These are phyloP conservation scores for Aproaerema taeniolella DNA, from an alignment of 2,888 invertebrate species.

Conservation along the genomic window DNA sequence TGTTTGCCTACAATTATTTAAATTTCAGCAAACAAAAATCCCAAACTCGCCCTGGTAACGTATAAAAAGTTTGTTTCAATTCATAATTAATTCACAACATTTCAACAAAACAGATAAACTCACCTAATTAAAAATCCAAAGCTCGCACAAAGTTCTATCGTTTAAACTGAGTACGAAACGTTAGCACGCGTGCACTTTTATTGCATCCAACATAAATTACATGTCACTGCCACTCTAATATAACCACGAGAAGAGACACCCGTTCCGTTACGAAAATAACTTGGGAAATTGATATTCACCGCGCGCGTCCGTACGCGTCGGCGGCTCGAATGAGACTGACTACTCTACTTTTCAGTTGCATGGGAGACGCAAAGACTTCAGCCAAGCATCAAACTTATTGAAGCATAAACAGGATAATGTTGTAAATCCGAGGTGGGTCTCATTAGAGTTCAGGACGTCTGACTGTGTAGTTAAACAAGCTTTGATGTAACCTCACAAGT, in stretches of 20 bases:
- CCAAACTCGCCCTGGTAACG: no score
- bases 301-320: slow-evolving; percentile 36
- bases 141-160: slow-evolving; percentile 2
- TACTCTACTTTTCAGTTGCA: slow-evolving; percentile 20
- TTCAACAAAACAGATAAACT: no score
- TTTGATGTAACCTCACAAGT: slow-evolving; percentile 31
- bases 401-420: slow-evolving; percentile 51
- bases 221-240: slow-evolving; percentile 27
- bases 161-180: slow-evolving; percentile 8
- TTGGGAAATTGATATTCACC: slow-evolving; percentile 23
- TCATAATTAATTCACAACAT: no score
- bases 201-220: slow-evolving; percentile 11
- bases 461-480: slow-evolving; percentile 29
- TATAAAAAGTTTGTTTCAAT: no score
- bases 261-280: slow-evolving; percentile 43
- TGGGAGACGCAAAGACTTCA: slow-evolving; percentile 43
- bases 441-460: slow-evolving; percentile 26
- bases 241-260: slow-evolving; percentile 21
- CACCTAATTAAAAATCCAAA: slow-evolving; percentile 9
- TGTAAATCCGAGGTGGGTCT: slow-evolving; percentile 45
- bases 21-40: no score
- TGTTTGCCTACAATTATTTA: no score
- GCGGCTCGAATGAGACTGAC: slow-evolving; percentile 42
- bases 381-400: slow-evolving; percentile 48
- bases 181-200: slow-evolving; percentile 11